Percentiles rank a stretch among this genome's conserved stretches.
phyloP scores from a whole-genome alignment of 2,797 vertebrate species.

The Garrulus glandarius region DNA sequence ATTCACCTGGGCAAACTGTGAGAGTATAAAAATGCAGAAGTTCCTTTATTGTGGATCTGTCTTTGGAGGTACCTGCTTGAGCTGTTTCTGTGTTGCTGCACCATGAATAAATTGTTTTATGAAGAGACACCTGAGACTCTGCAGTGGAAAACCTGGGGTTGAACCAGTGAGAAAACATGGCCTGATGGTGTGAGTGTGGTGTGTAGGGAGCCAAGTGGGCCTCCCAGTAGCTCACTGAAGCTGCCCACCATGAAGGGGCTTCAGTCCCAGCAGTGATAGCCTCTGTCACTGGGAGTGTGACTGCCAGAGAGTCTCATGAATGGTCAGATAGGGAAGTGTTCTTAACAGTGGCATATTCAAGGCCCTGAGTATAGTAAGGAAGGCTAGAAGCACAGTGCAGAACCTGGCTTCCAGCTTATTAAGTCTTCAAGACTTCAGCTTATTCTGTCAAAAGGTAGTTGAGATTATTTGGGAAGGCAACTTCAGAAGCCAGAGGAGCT shows the following conservation, averaged over 20 bases:
- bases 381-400: neutral
- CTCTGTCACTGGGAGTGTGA: neutral
- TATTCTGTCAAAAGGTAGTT: neutral
- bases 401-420: neutral
- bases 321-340: neutral
- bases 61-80: neutral
- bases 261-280: neutral
- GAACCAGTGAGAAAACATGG: neutral
- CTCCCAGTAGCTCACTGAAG: neutral
- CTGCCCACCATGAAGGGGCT: neutral
- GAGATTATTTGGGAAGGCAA: neutral
- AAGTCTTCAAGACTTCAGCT: neutral
- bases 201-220: neutral
- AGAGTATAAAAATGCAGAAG: neutral
- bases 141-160: neutral
- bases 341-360: neutral
- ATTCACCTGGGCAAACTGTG: neutral
- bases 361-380: neutral
- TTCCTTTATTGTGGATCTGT: neutral
- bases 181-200: neutral
- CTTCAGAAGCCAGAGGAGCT: neutral
- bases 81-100: neutral
- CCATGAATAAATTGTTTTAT: accelerated
- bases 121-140: neutral
- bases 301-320: neutral